Base-by-base conservation (phyloP, 2,797 vertebrate species). In the Nasua narica region DNA sequence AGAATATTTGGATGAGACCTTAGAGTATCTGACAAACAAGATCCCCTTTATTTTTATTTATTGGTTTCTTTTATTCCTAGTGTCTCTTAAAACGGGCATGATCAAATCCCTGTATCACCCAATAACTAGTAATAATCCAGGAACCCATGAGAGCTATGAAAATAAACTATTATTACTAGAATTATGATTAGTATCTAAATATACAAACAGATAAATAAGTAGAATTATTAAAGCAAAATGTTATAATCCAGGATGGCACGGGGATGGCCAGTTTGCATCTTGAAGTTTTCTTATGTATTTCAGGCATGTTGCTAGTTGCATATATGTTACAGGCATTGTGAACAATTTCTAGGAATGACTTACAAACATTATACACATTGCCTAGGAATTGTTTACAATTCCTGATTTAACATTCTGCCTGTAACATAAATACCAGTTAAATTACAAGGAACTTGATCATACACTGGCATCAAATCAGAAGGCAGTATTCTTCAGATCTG, bases 291-390 rank as follows among this genome's bases (percentile, higher is more conserved):
- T 90, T 96, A 86, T 91, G 65, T 78, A 69, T 89, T 91, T 96
- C 90, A 84, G 62, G 40, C 18, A 96, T 96, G 87, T 96, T 97
- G 90, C 32, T 95, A 91, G 90, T 69, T 93, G 92, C 74, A 91
- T 91, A 96, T 96, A 95, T 96, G 92, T 97, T 95, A 96, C 95
- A 97, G 90, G 84, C 69, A 95, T 96, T 97, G 86, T 96, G 90
- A 97, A 96, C 87, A 96, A 95, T 96, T 97, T 97, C 92, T 96
- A 96, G 94, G 95, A 96, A 96, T 97, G 94, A 95, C 87, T 95
- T 97, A 94, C 69, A 72, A 97, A 96, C 43, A 95, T 97, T 96
- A 96, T 70, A 96, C 84, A 96, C 87, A 90, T 97, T 92, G 62
- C 90, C 95, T 96, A 97, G 95, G 79, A 97, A 96, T 95, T 96